Conservation (phyloP, 2,888 invertebrate genomes). For the Altica lythri region DNA sequence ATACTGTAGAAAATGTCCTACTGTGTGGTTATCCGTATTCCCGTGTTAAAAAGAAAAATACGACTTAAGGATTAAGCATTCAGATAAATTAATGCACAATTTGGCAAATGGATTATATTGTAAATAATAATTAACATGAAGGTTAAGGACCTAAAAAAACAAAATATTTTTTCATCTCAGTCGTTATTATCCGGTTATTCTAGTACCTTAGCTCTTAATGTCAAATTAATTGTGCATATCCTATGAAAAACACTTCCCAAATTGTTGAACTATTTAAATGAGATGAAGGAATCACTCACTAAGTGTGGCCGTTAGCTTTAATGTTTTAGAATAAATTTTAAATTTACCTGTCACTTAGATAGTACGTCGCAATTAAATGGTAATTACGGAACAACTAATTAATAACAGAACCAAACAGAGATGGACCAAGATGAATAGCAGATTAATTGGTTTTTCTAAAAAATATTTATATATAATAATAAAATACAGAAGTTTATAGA, state of each 20-base stretch:
- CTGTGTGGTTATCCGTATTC: too few relatives aligned
- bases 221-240: conserved; percentile 27
- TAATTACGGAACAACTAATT: conserved; percentile 14
- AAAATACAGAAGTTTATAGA: too few relatives aligned
- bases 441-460: not conserved
- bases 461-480: too few relatives aligned
- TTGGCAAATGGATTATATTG: too few relatives aligned
- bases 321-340: conserved; percentile 15
- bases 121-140: too few relatives aligned
- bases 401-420: not conserved
- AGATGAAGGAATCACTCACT: conserved; percentile 14
- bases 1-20: too few relatives aligned
- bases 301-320: conserved; percentile 12
- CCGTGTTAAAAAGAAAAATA: too few relatives aligned
- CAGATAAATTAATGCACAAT: too few relatives aligned
- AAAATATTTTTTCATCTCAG: too few relatives aligned
- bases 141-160: too few relatives aligned
- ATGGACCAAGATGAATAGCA: not conserved
- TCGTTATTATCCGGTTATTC: not conserved
- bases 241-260: conserved; percentile 24
- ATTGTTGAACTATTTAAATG: conserved; percentile 26
- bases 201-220: conserved; percentile 5
- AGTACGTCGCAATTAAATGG: conserved; percentile 9
- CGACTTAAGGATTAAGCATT: too few relatives aligned
- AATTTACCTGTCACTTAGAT: conserved; percentile 11